Percentiles rank a stretch among this genome's conserved stretches.
phyloP scores from a whole-genome alignment of 1,140 invertebrate species.

The Drosophila auraria region DNA sequence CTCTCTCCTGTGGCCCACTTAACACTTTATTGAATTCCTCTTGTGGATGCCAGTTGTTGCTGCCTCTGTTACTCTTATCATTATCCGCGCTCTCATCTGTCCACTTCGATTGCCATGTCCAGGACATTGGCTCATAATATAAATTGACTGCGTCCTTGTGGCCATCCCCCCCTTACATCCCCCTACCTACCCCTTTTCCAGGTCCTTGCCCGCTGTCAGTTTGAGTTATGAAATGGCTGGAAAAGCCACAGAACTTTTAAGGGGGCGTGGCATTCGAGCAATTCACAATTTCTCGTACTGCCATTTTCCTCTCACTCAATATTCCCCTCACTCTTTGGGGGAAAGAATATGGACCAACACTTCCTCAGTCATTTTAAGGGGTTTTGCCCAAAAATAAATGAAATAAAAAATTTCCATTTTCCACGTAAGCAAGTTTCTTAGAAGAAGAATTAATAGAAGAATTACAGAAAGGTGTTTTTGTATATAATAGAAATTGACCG shows the following conservation, averaged over 20 bases:
- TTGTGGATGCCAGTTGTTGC: conserved; percentile 24
- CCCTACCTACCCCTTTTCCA: neutral
- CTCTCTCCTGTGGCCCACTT: conserved; percentile 25
- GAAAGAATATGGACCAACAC: neutral
- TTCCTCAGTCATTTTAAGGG: neutral
- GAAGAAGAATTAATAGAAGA: too few species aligned
- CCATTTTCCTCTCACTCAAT: conserved; percentile 2
- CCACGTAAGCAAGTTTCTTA: neutral
- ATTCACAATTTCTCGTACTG: conserved; percentile 11
- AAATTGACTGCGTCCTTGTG: conserved; percentile 56
- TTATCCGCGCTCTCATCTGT: conserved; percentile 56
- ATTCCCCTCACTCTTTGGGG: neutral
- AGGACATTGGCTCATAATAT: conserved; percentile 57
- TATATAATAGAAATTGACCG: neutral
- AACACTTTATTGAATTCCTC: conserved; percentile 74
- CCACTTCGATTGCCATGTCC: conserved; percentile 54
- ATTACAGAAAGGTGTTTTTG: neutral
- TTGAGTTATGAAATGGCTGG: conserved; percentile 67
- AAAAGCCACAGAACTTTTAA: conserved; percentile 22
- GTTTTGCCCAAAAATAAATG: neutral
- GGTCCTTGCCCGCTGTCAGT: conserved; percentile 36
- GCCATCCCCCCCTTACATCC: neutral
- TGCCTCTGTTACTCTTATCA: conserved; percentile 32
- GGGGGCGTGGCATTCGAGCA: conserved; percentile 9
- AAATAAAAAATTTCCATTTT: too few species aligned